Evolutionary conservation across 2,888 invertebrate genomes (phyloP), one percentile per base, ranked within the genome.

Genomic region (Globia sparganii): DNA sequence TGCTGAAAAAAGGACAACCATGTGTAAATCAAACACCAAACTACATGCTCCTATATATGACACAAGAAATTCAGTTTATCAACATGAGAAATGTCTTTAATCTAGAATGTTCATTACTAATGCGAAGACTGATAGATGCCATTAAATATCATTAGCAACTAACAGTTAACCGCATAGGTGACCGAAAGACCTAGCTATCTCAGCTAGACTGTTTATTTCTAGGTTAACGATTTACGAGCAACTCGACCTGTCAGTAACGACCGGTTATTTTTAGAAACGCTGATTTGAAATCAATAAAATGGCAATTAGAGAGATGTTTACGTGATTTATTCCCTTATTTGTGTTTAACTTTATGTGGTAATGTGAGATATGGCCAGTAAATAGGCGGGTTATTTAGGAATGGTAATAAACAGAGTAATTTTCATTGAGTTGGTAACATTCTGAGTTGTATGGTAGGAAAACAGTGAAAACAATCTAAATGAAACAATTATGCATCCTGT

Each of bases 181-280:
- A 87, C 87, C 87, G 82, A 81, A 59, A 87, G 87, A 87, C 87
- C 87, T 80, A 82, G 59, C 86, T 85, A 84, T 87, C 84, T 72
- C 15, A 75, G 68, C 43, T 49, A 67, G 70, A 69, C 75, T 77
- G 72, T 78, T 77, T 83, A 76, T 86, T 81, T 86, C 77, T 87
- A 77, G 86, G 87, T 84, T 86, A 85, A 87, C 81, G 87, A 86
- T 79, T 80, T 74, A 80, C 69, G 69, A 83, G 71, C 82, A 73
- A 76, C 61, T 64, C 78, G 74, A 78, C 64, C 77, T 76, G 85
- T 83, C 83, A 65, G 66, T 64, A 69, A 75, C 64, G 76, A 72
- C 66, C 65, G 34, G 73, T 59, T 84, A 81, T 82, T 77, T 82
- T 78, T 75, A 75, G 70, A 71, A 43, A 70, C 59, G 67, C 69